A percentile compares a stretch with the other conserved stretches of the same genome.
Conservation (phyloP, 2,888 invertebrate genomes). For the Mimas tiliae region DNA sequence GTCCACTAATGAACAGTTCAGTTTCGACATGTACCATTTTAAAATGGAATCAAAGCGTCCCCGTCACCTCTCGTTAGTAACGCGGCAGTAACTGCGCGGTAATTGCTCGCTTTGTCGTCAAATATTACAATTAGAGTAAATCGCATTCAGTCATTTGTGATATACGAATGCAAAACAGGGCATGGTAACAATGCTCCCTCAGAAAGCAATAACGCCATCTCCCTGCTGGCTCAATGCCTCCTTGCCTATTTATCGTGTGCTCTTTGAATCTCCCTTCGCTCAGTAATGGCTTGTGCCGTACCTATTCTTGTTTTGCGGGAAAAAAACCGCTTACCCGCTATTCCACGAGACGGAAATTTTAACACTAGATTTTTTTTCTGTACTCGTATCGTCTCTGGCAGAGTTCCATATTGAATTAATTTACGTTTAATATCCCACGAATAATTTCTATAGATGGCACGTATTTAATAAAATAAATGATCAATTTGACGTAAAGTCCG, state of each 20-base stretch:
- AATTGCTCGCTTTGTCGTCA: slow-evolving; percentile 36
- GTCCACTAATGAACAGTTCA: slow-evolving; percentile 37
- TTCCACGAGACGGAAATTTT: slow-evolving; percentile 38
- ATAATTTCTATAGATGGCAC: neutral
- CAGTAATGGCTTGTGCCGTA: slow-evolving; percentile 42
- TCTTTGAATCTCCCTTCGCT: slow-evolving; percentile 44
- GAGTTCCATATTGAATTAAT: slow-evolving; percentile 1
- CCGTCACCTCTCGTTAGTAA: slow-evolving; percentile 19
- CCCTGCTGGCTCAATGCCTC: slow-evolving; percentile 46
- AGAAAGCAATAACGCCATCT: slow-evolving; percentile 53
- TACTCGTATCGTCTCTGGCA: slow-evolving; percentile 1
- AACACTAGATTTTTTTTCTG: slow-evolving; percentile 21
- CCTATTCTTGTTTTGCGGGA: slow-evolving; percentile 44
- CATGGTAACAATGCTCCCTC: slow-evolving; percentile 46
- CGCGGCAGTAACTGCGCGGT: slow-evolving; percentile 9
- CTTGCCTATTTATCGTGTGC: slow-evolving; percentile 58
- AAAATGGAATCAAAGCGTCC: slow-evolving; percentile 23
- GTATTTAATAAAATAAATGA: neutral
- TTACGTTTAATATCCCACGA: neutral
- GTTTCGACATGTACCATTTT: slow-evolving; percentile 27
- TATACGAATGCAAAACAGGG: slow-evolving; percentile 42
- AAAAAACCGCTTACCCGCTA: slow-evolving; percentile 35
- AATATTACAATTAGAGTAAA: slow-evolving; percentile 23
- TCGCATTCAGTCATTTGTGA: slow-evolving; percentile 23
- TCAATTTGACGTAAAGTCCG: neutral